Evolutionary conservation across 2,888 invertebrate species (phyloP).

Genomic region (Dugesia japonica): DNA sequence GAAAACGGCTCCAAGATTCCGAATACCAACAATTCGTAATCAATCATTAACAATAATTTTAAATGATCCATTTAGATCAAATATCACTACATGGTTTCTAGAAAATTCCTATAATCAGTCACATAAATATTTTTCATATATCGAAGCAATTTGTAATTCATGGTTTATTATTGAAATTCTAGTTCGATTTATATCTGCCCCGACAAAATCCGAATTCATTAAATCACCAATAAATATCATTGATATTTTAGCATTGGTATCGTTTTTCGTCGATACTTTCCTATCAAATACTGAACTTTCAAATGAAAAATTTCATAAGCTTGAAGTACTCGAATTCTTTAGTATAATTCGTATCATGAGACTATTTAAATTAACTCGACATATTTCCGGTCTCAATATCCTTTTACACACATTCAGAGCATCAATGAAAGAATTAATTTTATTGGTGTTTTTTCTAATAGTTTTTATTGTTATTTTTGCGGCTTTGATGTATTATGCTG

Average conservation of each 20-base stretch:
- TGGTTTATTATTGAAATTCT: constrained; percentile 87
- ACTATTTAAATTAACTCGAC: constrained; percentile 32
- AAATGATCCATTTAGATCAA: neutral
- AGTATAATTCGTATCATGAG: constrained; percentile 53
- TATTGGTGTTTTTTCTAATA: constrained; percentile 82
- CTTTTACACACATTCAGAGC: constrained; percentile 90
- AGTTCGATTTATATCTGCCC: constrained; percentile 70
- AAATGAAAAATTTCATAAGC: constrained; percentile 17
- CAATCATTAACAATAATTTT: neutral
- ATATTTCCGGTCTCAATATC: constrained; percentile 58
- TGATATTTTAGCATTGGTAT: constrained; percentile 51
- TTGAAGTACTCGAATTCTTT: constrained; percentile 33
- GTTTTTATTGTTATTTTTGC: constrained; percentile 88
- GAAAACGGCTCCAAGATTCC: constrained; percentile 71
- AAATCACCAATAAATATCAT: constrained; percentile 80
- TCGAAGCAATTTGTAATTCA: constrained; percentile 75
- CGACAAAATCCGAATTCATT: constrained; percentile 72
- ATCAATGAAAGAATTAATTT: constrained; percentile 73
- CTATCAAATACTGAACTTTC: constrained; percentile 23
- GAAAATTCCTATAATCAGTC: neutral
- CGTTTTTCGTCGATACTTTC: constrained; percentile 32
- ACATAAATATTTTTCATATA: constrained; percentile 54
- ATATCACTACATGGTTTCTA: neutral
- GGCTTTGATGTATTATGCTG: constrained; percentile 80
- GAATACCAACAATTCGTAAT: constrained; percentile 40